Evolutionary conservation across 2,797 vertebrate genomes (phyloP).

Genomic region (Dendrocincla tyrannina): DNA sequence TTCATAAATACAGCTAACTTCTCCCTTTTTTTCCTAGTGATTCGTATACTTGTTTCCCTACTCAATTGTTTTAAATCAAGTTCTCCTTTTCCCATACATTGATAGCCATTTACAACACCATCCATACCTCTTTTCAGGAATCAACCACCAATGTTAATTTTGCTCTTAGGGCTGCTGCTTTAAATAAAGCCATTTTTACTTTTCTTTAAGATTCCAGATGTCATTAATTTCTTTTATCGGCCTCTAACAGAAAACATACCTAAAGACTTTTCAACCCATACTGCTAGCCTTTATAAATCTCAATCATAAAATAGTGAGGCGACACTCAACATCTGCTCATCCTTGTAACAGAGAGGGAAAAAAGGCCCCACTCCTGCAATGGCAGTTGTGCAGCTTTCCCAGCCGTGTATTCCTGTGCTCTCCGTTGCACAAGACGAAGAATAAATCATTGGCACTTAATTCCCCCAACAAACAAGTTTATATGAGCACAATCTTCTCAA

Average conservation of each 20-base stretch:
- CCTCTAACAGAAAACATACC: conserved; percentile 41
- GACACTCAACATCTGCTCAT: conserved; percentile 44
- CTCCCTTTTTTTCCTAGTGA: background rate
- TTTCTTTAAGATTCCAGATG: conserved; percentile 21
- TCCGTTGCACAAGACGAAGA: background rate
- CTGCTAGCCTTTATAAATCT: conserved; percentile 25
- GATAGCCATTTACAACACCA: background rate
- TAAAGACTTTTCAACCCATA: background rate
- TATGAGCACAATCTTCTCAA: background rate
- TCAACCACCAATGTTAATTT: background rate
- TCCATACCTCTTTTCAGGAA: background rate
- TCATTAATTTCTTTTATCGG: conserved; percentile 16
- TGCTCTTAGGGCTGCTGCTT: background rate
- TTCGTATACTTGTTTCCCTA: background rate
- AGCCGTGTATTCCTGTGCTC: background rate
- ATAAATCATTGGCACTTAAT: conserved; percentile 16
- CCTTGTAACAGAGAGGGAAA: background rate
- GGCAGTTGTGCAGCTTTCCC: background rate
- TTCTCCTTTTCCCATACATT: background rate
- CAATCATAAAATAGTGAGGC: background rate
- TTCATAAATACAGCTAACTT: background rate
- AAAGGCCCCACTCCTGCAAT: background rate
- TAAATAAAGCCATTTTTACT: background rate
- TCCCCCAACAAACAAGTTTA: background rate
- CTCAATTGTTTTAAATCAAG: background rate